Conservation (phyloP, 2,113 vertebrate species). For the Daboia siamensis region DNA sequence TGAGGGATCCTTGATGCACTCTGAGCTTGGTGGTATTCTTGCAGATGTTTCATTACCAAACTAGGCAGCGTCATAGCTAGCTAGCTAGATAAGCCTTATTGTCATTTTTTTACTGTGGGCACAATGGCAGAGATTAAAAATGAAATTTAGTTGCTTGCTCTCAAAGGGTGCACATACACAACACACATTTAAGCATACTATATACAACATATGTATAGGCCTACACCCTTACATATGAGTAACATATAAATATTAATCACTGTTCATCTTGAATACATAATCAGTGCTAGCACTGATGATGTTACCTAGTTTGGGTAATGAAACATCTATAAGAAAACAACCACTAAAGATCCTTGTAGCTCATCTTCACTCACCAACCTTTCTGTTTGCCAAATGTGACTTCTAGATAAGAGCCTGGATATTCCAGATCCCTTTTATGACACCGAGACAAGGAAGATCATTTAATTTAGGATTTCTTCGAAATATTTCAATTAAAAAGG, state of each 20-base stretch:
- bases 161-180: no score
- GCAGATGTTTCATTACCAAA: neutral
- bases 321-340: neutral
- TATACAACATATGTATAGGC: no score
- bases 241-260: no score
- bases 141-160: no score
- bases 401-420: neutral
- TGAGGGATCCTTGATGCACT: neutral
- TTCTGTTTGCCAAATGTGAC: neutral
- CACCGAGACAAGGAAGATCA: neutral
- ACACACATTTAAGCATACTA: no score
- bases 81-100: no score
- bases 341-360: neutral
- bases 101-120: no score
- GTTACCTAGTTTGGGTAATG: no score
- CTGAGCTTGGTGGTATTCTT: neutral
- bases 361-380: neutral
- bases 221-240: no score
- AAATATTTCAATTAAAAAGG: neutral
- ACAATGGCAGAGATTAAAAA: no score
- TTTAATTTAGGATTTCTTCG: neutral
- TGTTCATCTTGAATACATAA: no score
- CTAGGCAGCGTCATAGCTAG: neutral
- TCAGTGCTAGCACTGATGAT: neutral
- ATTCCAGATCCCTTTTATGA: neutral